Percentiles rank a stretch among this genome's conserved stretches.
Evolutionary conservation across 1,140 invertebrate species (phyloP).

Genomic region (Drosophila kurseongensis): DNA sequence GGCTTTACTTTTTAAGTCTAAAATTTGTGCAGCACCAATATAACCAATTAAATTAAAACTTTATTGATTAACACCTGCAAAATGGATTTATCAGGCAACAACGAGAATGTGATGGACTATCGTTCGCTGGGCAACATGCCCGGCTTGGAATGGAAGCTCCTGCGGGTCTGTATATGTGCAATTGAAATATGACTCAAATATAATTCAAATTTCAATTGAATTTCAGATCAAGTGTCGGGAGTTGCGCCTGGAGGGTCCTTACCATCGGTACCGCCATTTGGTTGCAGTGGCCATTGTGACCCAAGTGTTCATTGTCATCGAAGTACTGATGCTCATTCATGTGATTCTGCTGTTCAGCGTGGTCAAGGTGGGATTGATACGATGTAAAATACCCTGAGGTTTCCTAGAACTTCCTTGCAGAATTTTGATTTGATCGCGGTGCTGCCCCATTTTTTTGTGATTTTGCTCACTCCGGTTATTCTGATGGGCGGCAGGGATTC

Average conservation of each 20-base stretch:
- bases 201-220: too few species aligned
- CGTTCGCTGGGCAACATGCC: constrained; percentile 3
- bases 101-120: constrained; percentile 5
- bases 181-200: too few species aligned
- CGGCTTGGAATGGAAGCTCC: constrained; percentile 17
- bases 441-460: neutral
- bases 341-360: neutral
- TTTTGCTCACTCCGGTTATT: constrained; percentile 7
- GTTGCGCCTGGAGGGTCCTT: constrained; percentile 13
- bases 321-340: constrained; percentile 20
- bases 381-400: neutral
- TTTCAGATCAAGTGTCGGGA: constrained; percentile 14
- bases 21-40: neutral
- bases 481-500: constrained; percentile 2
- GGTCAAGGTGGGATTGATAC: constrained; percentile 6
- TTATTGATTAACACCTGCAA: too few species aligned
- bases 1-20: neutral
- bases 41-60: neutral
- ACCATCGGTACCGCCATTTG: neutral
- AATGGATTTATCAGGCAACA: constrained; percentile 1
- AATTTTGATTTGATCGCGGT: neutral
- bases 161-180: neutral
- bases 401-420: neutral
- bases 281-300: neutral
- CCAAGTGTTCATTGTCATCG: constrained; percentile 27